Base-by-base conservation (phyloP, 1,140 invertebrate species). In the Drosophila equinoxialis region DNA sequence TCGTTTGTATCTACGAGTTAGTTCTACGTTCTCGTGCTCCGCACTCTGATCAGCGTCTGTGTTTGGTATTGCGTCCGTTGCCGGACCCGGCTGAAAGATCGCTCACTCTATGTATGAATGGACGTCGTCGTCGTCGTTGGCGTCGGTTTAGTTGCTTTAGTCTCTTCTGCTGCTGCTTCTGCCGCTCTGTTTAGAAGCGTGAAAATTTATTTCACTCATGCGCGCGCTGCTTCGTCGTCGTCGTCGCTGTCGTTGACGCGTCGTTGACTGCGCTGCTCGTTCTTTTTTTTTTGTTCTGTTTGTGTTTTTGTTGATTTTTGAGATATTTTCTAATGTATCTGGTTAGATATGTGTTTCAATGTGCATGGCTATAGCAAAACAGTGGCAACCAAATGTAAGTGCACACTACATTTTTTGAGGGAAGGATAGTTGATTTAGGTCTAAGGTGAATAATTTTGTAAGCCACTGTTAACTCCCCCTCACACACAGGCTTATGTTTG, bases 261-360 rank as follows among this genome's bases (percentile, higher is more conserved):
- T 45, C 30, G 65, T 17, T 33, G 35, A 14, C 71, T 59, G 64
- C 51, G 58, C 64, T 58, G 62, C 37, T 37, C 51, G 59, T 30
- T 54, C 55, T 41, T 58, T 42, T 57, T 70, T 55, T 68, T 65
- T 70, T 45, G 26, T 30, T 30, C 30, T 51, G 51, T 45, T 69
- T 26, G 54, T 63, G 61, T 61, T 81, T 75, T 79, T 87, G 84
- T 89, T 89, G 84, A 89, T 89, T 90, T 90, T 89, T 89, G 85
- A 89, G 84, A 90, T 89, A 90, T 89, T 89, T 89, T 81, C 80
- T 84, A 89, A 80, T 89, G 84, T 89, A 89, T 86, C 82, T 86
- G 74, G 77, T 63, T 84, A 77, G 71, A 81, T 84, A 79, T 84
- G 65, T 81, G 72, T 20, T 20, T 57, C 42, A 72, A 78, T 70